Base-by-base conservation (phyloP, 2,888 invertebrate genomes). In the Diplazon laetatorius region DNA sequence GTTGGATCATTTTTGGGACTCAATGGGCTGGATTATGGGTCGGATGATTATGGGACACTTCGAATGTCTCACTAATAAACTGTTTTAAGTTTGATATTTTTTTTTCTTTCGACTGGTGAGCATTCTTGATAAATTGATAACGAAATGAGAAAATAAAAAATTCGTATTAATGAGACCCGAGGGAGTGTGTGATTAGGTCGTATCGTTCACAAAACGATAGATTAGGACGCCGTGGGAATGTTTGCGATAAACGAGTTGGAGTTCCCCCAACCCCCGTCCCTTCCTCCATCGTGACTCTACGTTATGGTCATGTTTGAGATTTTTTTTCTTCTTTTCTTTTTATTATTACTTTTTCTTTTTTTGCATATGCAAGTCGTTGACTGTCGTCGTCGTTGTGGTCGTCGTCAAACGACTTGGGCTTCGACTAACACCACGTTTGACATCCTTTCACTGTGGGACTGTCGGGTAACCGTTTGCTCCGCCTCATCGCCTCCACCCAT, bases 181-280 rank as follows among this genome's bases (percentile, higher is more conserved):
- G 75, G 44, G 60, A 66, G 48, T 30, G 71, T 59, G 35, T 78
- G 79, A 76, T 76, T 78, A 76, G 42, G 70, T 60, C 73, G 30
- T 77, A 78, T 78, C 74, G 71, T 66, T 72, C 68, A 73, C 44
- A 65, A 72, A 69, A 60, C 76, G 75, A 70, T 77, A 80, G 80
- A 82, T 80, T 82, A 77, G 78, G 48, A 69, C 76, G 55, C 69
- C 84, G 84, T 85, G 85, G 83, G 85, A 85, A 84, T 81, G 82
- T 77, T n/a, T 50, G 30, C 74, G 85, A 85, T 85, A 85, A 85
- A 66, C 52, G 73, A 59, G 55, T 74, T 60, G 62, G 39, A 71
- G 75, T 59, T 71, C 74, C 62, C 18, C 52, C 25, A 6, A 5
- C n/a, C n/a, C n/a, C n/a, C n/a, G n/a, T n/a, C n/a, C n/a, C n/a